phyloP scores from a whole-genome alignment of 2,888 invertebrate genomes.

The Agriopis leucophaearia region DNA sequence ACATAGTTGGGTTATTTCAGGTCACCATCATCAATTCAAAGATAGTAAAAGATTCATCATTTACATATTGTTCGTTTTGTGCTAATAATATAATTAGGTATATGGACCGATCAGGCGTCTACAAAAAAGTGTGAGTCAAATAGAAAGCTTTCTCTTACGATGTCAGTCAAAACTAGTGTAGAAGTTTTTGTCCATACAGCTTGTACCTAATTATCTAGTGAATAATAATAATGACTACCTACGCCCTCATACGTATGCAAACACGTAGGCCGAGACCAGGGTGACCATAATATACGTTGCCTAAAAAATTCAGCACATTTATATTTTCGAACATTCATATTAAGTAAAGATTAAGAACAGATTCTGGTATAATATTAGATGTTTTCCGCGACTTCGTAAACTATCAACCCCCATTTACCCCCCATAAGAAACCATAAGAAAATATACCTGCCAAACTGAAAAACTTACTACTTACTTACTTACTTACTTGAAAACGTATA shows the following conservation, averaged over 20 bases:
- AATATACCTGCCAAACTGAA: too few species aligned
- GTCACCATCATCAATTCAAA: background rate
- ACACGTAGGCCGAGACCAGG: conserved; percentile 38
- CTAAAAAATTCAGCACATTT: background rate
- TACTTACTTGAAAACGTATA: too few species aligned
- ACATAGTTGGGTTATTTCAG: background rate
- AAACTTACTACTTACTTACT: too few species aligned
- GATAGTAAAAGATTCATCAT: background rate
- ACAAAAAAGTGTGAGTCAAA: conserved; percentile 27
- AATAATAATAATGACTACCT: conserved; percentile 40
- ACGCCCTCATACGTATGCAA: conserved; percentile 37
- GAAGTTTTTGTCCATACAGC: conserved; percentile 30
- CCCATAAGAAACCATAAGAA: too few species aligned
- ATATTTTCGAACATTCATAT: background rate
- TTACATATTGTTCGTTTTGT: background rate
- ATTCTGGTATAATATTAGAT: background rate
- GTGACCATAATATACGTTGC: conserved; percentile 14
- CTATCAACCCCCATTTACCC: too few species aligned
- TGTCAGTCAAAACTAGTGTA: conserved; percentile 19
- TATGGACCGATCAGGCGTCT: background rate
- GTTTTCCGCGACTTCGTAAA: too few species aligned
- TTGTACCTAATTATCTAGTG: conserved; percentile 35
- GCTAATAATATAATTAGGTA: background rate
- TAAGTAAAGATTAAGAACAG: background rate
- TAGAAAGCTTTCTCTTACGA: conserved; percentile 26